phyloP scores from a whole-genome alignment of 2,113 vertebrate species.

The Sprattus sprattus region DNA sequence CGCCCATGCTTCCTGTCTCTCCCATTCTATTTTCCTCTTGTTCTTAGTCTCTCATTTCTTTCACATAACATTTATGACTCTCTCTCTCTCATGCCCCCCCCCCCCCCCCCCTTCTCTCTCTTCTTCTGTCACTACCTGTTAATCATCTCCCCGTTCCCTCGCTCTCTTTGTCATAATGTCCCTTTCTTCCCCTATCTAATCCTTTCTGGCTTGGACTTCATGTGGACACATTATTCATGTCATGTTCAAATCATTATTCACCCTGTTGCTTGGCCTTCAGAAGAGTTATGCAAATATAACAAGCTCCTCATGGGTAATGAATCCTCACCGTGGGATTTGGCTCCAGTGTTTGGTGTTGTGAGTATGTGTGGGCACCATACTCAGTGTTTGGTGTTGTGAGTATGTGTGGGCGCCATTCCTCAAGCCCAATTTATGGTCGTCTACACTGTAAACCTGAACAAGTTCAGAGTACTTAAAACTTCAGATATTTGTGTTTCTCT shows the following conservation, averaged over 20 bases:
- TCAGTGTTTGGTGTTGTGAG: no score
- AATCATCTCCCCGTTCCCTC: not conserved
- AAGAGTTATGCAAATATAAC: not conserved
- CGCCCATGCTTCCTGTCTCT: not conserved
- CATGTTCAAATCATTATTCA: not conserved
- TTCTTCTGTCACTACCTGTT: not conserved
- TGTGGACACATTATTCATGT: not conserved
- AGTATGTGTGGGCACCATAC: no score
- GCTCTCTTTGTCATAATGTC: not conserved
- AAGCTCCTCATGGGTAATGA: not conserved
- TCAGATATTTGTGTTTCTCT: no score
- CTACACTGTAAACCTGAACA: no score
- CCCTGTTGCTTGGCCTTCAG: not conserved
- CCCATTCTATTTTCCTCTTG: not conserved
- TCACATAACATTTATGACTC: not conserved
- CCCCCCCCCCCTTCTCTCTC: not conserved
- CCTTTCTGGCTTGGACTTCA: not conserved
- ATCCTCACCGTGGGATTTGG: no score
- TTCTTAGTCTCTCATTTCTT: slow-evolving; percentile 11
- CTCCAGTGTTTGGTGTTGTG: no score
- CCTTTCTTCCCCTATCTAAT: not conserved
- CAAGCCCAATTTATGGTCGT: no score
- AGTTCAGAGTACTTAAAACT: no score
- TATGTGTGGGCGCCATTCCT: no score
- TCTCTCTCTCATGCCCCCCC: not conserved